These are phyloP conservation scores for Neolamprologus devosi DNA, from an alignment of 2,113 vertebrate genomes.

Conservation along the genomic window DNA sequence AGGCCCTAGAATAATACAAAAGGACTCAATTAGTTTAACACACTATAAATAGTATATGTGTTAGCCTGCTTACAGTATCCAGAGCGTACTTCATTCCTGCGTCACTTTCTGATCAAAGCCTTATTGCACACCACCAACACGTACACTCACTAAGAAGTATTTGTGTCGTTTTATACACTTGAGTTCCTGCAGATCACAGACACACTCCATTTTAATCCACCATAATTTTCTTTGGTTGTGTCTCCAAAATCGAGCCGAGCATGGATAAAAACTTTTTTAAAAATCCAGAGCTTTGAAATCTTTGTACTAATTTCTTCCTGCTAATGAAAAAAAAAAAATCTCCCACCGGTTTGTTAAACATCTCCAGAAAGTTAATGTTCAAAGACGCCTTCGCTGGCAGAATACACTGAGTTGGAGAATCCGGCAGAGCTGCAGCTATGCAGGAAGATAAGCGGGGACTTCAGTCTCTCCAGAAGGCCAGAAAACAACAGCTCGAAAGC, in stretches of 20 bases:
- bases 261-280: background rate
- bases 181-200: background rate
- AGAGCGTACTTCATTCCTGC: fast-evolving
- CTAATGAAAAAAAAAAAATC: background rate
- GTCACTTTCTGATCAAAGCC: background rate
- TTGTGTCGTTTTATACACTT: background rate
- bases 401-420: background rate
- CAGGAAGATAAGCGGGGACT: background rate
- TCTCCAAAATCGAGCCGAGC: background rate
- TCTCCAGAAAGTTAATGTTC: background rate
- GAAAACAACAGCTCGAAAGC: background rate
- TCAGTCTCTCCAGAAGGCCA: background rate
- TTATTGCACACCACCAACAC: background rate
- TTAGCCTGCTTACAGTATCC: fast-evolving
- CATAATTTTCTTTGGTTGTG: background rate
- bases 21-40: background rate
- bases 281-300: background rate
- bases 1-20: background rate
- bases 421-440: background rate
- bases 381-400: background rate
- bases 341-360: background rate
- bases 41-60: background rate
- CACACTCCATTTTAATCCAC: background rate
- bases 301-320: background rate
- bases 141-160: background rate